Evolutionary conservation across 2,113 vertebrate species (phyloP).

Genomic region (Semnornis frantzii): DNA sequence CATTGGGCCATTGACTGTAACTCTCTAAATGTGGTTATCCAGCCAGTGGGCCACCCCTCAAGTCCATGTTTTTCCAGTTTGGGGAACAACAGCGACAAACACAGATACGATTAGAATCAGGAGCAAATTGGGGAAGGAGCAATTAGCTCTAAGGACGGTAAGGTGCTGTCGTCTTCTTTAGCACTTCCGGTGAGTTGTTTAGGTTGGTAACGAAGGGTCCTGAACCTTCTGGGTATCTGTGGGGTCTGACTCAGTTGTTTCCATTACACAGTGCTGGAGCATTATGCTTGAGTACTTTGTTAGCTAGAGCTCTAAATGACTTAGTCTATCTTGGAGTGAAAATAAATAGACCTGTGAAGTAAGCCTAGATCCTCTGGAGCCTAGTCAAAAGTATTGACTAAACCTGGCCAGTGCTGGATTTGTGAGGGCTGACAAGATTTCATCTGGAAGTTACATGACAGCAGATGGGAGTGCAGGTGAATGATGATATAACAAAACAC

Average conservation of each 20-base stretch:
- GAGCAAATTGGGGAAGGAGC: neutral
- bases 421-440: neutral
- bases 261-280: fast-evolving
- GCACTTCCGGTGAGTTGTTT: neutral
- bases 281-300: neutral
- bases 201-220: neutral
- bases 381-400: neutral
- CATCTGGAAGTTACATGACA: neutral
- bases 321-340: neutral
- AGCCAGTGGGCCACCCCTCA: too few relatives aligned
- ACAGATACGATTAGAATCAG: neutral
- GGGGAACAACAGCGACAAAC: neutral
- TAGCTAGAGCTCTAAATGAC: neutral
- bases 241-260: neutral
- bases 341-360: neutral
- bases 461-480: neutral
- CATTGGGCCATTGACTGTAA: too few relatives aligned
- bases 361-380: neutral
- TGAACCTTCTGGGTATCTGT: neutral
- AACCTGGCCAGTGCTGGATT: neutral
- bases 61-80: too few relatives aligned
- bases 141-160: neutral
- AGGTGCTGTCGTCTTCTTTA: fast-evolving
- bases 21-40: too few relatives aligned
- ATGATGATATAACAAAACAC: neutral